These are phyloP conservation scores for Hormaphis cornu DNA, from an alignment of 1,140 invertebrate species.

Conservation along the genomic window DNA sequence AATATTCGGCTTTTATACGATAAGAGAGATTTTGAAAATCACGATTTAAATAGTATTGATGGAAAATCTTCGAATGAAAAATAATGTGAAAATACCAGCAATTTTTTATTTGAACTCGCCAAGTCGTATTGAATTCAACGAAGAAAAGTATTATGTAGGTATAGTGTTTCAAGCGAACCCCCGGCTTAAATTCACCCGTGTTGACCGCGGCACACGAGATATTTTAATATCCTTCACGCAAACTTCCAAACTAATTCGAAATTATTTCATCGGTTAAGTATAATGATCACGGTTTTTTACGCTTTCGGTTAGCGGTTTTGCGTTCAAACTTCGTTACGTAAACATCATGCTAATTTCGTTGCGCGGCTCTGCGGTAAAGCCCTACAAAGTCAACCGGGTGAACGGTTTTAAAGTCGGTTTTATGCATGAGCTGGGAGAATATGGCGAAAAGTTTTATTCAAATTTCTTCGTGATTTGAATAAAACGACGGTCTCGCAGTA, in stretches of 20 bases:
- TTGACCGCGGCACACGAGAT: no score
- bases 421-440: slow-evolving; percentile 18
- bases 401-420: slow-evolving; percentile 31
- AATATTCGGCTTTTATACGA: no score
- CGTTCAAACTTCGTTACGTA: slow-evolving; percentile 10
- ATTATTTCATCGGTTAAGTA: slow-evolving; percentile 11
- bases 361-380: slow-evolving; percentile 5
- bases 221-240: no score
- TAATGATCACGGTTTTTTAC: slow-evolving; percentile 2
- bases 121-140: no score
- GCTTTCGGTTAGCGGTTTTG: slow-evolving; percentile 11
- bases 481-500: slow-evolving; percentile 9
- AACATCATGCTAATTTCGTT: slow-evolving; percentile 25
- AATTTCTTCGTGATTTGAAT: slow-evolving; percentile 32
- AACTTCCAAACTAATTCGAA: background rate
- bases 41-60: no score
- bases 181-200: no score
- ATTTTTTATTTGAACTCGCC: no score
- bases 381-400: slow-evolving; percentile 4
- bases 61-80: no score
- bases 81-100: no score
- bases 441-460: slow-evolving; percentile 25
- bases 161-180: no score
- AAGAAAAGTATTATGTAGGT: no score
- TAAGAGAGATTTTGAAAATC: no score